Evolutionary conservation across 2,888 invertebrate species (phyloP), one percentile per base, ranked within the genome.

Genomic region (Sarcophaga carnaria): DNA sequence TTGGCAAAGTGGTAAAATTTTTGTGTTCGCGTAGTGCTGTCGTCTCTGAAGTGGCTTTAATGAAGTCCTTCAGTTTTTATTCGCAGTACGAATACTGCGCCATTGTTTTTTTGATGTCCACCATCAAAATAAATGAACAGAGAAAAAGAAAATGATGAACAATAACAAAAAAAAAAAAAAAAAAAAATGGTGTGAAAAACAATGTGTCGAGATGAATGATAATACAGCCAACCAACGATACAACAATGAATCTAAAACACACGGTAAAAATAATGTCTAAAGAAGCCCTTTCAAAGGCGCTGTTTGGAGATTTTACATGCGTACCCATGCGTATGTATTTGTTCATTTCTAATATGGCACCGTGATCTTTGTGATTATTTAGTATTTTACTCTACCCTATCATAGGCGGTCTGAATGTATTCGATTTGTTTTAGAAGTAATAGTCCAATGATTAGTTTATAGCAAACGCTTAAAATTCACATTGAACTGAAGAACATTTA

Each of bases 31-130:
- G 54, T 66, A 45, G 22, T 49, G 67, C 25, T 49, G 67, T 67
- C 54, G 49, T 62, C 27, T 22, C 47, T 63, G 71, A 79, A 79
- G 71, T 79, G 70, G 37, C 70, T 79, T 49, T 79, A 79, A 79
- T 79, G 45, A 70, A 70, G 70, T 70, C 70, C 70, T 11, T 76
- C 12, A 67, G 2, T 11, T 62, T 69, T 20, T 69, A 45, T 45
- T 66, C 17, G 47, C 60, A 62, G n/a, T 69, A 22, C 69, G 17
- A 71, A 27, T 22, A 59, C 17, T 64, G 63, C 17, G 49, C 17
- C 6, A 59, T 20, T 69, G 14, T 70, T 25, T 37, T 59, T 62
- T n/a, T 25, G 27, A 37, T 67, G 67, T 62, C 47, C 22, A 62
- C 14, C 62, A 69, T 69, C 47, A 69, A 47, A 78, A 78, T 14